Percentiles rank a stretch among this genome's conserved stretches.
Conservation (phyloP, 2,797 vertebrate genomes). For the Macroramphosus scolopax region DNA sequence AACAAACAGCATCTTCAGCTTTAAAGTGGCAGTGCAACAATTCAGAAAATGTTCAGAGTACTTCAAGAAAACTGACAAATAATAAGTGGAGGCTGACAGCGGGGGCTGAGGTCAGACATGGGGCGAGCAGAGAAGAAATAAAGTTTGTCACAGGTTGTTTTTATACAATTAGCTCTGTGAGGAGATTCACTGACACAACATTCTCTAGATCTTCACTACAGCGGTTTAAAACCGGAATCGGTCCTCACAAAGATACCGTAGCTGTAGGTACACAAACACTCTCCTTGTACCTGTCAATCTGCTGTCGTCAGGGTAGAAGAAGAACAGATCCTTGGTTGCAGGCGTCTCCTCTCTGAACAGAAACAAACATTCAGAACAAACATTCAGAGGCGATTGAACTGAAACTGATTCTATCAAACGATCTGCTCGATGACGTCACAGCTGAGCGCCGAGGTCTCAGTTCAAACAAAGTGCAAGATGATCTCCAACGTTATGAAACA, state of each 20-base stretch:
- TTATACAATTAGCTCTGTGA: no score
- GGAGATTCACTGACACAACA: no score
- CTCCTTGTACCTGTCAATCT: conserved; percentile 81
- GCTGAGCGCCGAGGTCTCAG: neutral
- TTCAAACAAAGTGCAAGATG: neutral
- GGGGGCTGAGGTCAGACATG: no score
- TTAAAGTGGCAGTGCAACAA: no score
- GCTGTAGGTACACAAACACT: neutral
- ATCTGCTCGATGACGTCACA: neutral
- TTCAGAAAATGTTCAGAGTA: neutral
- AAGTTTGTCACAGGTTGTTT: no score
- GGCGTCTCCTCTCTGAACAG: conserved; percentile 64
- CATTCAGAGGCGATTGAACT: neutral
- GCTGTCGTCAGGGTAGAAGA: conserved; percentile 83
- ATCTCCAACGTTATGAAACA: no score
- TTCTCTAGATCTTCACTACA: no score
- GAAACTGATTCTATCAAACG: neutral
- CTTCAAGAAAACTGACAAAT: no score
- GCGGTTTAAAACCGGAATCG: neutral
- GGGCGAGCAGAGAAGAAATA: no score
- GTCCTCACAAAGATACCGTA: neutral
- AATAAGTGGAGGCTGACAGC: no score
- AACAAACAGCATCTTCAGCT: neutral
- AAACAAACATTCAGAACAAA: conserved; percentile 3
- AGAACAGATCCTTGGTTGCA: conserved; percentile 76